phyloP scores from a whole-genome alignment of 2,888 invertebrate species.

The Lithophane ornitopus region DNA sequence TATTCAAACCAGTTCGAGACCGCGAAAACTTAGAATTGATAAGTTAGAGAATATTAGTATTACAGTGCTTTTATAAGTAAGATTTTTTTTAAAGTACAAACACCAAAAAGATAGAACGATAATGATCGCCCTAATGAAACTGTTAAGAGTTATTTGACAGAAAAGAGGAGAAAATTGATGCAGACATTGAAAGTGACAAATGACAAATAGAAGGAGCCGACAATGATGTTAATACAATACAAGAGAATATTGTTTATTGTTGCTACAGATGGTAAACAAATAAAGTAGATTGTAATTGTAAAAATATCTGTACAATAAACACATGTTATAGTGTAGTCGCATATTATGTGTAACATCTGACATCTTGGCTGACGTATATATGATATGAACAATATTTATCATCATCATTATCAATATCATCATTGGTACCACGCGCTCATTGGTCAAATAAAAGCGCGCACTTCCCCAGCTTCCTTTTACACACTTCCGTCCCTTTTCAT shows the following conservation, averaged over 20 bases:
- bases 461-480: too few relatives aligned
- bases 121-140: too few relatives aligned
- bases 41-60: slow-evolving; percentile 6
- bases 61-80: not conserved
- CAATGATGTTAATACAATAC: not conserved
- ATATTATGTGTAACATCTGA: too few relatives aligned
- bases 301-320: not conserved
- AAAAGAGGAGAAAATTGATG: not conserved
- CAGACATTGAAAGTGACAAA: too few relatives aligned
- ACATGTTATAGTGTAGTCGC: too few relatives aligned
- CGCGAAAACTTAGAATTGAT: slow-evolving; percentile 24
- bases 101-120: not conserved
- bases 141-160: not conserved
- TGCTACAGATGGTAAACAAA: not conserved
- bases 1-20: slow-evolving; percentile 44
- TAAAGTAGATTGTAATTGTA: not conserved
- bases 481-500: too few relatives aligned
- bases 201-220: not conserved
- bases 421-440: too few relatives aligned
- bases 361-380: too few relatives aligned
- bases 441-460: too few relatives aligned
- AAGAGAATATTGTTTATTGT: not conserved
- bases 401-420: too few relatives aligned
- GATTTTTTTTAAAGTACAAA: too few relatives aligned
- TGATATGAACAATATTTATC: too few relatives aligned